Conservation (phyloP, 2,113 vertebrate genomes). For the Cebidichthys violaceus region DNA sequence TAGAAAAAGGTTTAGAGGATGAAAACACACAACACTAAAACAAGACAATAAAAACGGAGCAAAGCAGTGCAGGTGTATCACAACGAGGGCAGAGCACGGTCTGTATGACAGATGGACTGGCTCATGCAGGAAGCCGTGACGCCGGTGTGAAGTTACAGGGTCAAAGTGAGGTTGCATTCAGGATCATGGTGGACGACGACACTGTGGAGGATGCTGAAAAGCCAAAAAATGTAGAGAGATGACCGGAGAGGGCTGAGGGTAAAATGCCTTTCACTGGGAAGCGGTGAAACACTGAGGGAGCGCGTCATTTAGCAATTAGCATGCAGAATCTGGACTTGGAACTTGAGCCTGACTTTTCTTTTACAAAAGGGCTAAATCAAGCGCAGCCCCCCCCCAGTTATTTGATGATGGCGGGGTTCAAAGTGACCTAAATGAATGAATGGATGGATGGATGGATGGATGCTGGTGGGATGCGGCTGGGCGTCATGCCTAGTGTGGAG, state of each 20-base stretch:
- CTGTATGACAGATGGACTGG: slow-evolving; percentile 8
- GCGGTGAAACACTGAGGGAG: slow-evolving; percentile 14
- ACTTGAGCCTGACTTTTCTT: slow-evolving; percentile 3
- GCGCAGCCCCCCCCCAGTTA: background rate
- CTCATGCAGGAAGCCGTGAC: slow-evolving; percentile 69
- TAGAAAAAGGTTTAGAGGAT: slow-evolving; percentile 32
- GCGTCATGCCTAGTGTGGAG: slow-evolving; percentile 70
- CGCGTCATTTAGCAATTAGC: slow-evolving; percentile 41
- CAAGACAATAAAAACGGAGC: slow-evolving; percentile 34
- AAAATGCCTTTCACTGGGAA: background rate
- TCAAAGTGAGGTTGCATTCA: slow-evolving; percentile 44
- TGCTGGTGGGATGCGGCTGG: slow-evolving; percentile 56
- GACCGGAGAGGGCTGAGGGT: background rate
- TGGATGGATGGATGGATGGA: slow-evolving; percentile 13
- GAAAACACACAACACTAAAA: slow-evolving; percentile 35
- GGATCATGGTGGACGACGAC: slow-evolving; percentile 23
- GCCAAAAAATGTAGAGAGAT: background rate
- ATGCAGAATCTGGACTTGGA: slow-evolving; percentile 32
- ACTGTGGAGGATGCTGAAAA: slow-evolving; percentile 23
- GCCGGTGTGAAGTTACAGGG: background rate
- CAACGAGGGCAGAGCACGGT: slow-evolving; percentile 10
- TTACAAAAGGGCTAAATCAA: slow-evolving; percentile 40
- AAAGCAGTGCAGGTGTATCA: slow-evolving; percentile 40
- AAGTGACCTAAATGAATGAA: slow-evolving; percentile 41
- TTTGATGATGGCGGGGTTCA: slow-evolving; percentile 33